These are phyloP conservation scores for Drosophila pseudoananassae DNA, from an alignment of 1,140 invertebrate genomes.

Conservation along the genomic window DNA sequence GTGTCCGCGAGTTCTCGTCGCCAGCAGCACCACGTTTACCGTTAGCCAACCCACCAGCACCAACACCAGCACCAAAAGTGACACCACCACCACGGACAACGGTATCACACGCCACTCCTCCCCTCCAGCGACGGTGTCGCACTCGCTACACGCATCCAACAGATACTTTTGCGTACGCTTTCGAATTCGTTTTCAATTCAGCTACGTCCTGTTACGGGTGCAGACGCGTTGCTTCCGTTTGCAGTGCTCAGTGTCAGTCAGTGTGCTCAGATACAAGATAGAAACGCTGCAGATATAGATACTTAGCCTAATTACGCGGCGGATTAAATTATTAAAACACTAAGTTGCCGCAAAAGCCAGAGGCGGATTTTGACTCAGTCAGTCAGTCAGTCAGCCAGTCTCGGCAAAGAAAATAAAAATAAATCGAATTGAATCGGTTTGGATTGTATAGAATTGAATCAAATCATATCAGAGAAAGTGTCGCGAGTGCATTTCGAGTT, in stretches of 20 bases:
- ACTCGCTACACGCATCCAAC: constrained; percentile 52
- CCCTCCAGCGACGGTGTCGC: constrained; percentile 23
- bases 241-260: constrained; percentile 9
- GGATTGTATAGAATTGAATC: constrained; percentile 8
- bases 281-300: constrained; percentile 38
- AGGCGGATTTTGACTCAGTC: constrained; percentile 10
- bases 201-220: constrained; percentile 82
- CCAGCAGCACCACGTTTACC: constrained; percentile 43
- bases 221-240: constrained; percentile 82
- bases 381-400: constrained; percentile 12
- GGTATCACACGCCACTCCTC: constrained; percentile 18
- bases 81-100: background rate
- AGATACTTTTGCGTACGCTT: constrained; percentile 79
- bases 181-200: constrained; percentile 82
- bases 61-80: constrained; percentile 7
- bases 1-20: constrained; percentile 42
- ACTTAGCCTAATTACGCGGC: constrained; percentile 83
- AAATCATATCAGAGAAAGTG: constrained; percentile 30
- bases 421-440: constrained; percentile 6
- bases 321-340: constrained; percentile 84
- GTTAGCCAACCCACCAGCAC: constrained; percentile 37
- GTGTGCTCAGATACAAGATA: constrained; percentile 27
- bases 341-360: constrained; percentile 51
- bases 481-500: constrained; percentile 27
- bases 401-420: constrained; percentile 5